A percentile compares a stretch with the other conserved stretches of the same genome.
phyloP scores from a whole-genome alignment of 1,140 invertebrate species.

The Drosophila jambulina region DNA sequence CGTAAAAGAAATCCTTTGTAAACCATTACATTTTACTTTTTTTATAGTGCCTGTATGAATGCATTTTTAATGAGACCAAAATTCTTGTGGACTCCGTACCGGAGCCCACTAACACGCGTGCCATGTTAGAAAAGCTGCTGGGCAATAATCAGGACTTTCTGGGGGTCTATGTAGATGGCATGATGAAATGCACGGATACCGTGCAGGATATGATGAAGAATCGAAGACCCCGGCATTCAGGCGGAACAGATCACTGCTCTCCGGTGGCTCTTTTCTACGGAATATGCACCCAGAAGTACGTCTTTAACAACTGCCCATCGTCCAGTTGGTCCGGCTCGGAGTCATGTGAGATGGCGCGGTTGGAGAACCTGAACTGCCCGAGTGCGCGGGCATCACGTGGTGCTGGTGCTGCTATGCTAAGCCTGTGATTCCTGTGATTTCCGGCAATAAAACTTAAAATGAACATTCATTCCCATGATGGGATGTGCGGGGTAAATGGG shows the following conservation, averaged over 20 bases:
- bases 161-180: slow-evolving; percentile 25
- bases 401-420: background rate
- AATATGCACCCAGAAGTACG: slow-evolving; percentile 38
- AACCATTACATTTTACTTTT: no score
- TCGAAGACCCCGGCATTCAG: background rate
- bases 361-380: slow-evolving; percentile 46
- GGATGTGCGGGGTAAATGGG: slow-evolving; percentile 14
- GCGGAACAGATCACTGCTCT: slow-evolving; percentile 21
- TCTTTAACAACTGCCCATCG: slow-evolving; percentile 51
- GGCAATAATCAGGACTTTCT: slow-evolving; percentile 41
- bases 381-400: slow-evolving; percentile 22
- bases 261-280: slow-evolving; percentile 21
- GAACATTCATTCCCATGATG: slow-evolving; percentile 3
- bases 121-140: slow-evolving; percentile 40
- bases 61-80: slow-evolving; percentile 51
- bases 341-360: slow-evolving; percentile 38
- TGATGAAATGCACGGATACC: slow-evolving; percentile 46
- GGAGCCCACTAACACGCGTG: slow-evolving; percentile 30
- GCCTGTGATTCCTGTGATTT: background rate
- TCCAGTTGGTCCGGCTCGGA: slow-evolving; percentile 46
- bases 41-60: slow-evolving; percentile 54
- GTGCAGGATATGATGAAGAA: slow-evolving; percentile 13
- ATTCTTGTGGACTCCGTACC: slow-evolving; percentile 19
- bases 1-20: no score
- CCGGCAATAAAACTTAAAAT: slow-evolving; percentile 19